phyloP scores from a whole-genome alignment of 64 coral and sea anemone genomes.

The Stichodactyla helianthus region DNA sequence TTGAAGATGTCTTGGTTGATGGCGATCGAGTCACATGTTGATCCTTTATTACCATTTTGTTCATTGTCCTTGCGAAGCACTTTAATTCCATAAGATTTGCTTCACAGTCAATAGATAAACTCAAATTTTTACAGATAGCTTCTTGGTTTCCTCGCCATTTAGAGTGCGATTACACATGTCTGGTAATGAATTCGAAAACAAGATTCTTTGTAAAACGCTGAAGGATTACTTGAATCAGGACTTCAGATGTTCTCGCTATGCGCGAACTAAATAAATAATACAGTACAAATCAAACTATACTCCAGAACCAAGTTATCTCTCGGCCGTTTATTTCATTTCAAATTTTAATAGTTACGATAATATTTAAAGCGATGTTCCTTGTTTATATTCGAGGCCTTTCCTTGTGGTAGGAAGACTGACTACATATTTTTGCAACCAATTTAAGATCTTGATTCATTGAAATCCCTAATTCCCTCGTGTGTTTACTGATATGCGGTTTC shows the following conservation, averaged over 20 bases:
- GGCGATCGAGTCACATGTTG: slow-evolving; percentile 11
- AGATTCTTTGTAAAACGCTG: neutral
- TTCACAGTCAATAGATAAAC: neutral
- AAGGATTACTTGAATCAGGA: slow-evolving; percentile 1
- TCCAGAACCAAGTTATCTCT: neutral
- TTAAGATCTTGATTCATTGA: slow-evolving; percentile 6
- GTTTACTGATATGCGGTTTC: neutral
- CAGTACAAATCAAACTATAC: neutral
- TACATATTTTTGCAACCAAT: slow-evolving; percentile 4
- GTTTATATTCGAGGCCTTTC: neutral
- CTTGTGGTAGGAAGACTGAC: neutral
- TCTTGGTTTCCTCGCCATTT: neutral
- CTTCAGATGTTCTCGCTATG: neutral
- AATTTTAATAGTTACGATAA: neutral
- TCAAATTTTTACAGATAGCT: neutral
- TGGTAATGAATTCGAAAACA: neutral
- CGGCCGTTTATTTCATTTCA: neutral
- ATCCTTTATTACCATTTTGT: neutral
- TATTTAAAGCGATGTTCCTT: neutral
- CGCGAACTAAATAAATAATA: neutral
- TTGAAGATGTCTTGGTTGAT: neutral
- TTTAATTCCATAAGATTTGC: neutral
- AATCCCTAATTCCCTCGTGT: slow-evolving; percentile 16
- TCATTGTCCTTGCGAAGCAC: slow-evolving; percentile 10
- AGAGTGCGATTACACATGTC: neutral